Evolutionary conservation across 1,140 invertebrate genomes (phyloP), one percentile per base, ranked within the genome.

Genomic region (Hyles vespertilio): DNA sequence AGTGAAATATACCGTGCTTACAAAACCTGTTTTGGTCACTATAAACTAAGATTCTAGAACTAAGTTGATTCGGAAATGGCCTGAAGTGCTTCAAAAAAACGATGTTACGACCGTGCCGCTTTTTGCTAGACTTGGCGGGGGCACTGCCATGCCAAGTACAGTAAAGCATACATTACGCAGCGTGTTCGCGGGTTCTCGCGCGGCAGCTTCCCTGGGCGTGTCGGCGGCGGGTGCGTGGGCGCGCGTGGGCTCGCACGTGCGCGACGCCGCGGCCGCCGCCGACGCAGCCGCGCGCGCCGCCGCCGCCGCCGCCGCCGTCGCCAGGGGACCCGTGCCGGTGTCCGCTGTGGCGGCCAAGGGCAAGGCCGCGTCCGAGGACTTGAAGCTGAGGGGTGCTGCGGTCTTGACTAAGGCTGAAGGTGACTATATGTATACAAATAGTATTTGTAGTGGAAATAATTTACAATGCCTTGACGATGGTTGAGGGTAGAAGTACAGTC

Each of bases 181-280:
- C 58, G 72, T 94, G 59, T 95, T 96, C 74, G 92, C 91, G 40
- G 90, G 92, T 61, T 94, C 94, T 2, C 91, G 92, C 43, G 90
- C 91, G 45, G 91, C 92, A 53, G 93, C 95, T 12, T 92, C 92
- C 11, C 91, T 92, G 62, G 93, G 95, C 12, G 81, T 96, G 36
- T 91, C 92, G 70, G 95, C 96, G 1, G 96, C 96, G 46, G 92
- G 93, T 55, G 96, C 94, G 0, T 97, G 97, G 80, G 91, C 95
- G 69, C 93, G 93, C 66, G 97, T 98, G 54, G 92, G 95, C 0
- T 91, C 93, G 48, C 91, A 91, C 32, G 88, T 97, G 8, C 73
- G 89, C 11, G 87, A 88, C 36, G 95, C 95, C 0, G 89, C 89
- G 67, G 77, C 91, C 11, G 92, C 92, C 32, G 94, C 94, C 0